A percentile compares a stretch with the other conserved stretches of the same genome.
Evolutionary conservation across 1,140 invertebrate species (phyloP).

Genomic region (Meloidogyne hapla): DNA sequence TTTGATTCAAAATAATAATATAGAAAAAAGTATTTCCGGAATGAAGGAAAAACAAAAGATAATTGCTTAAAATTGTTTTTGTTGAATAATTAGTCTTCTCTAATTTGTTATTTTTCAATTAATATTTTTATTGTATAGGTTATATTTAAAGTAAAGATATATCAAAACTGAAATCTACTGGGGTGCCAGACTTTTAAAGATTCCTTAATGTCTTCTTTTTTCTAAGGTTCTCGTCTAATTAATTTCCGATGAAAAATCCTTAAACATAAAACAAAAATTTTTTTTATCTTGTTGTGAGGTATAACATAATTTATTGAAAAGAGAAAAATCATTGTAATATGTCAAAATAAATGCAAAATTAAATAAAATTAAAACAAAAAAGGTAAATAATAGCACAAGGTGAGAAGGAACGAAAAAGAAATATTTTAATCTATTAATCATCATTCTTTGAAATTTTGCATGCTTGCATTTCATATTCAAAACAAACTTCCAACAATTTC

Average conservation of each 20-base stretch:
- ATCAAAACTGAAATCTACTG: no score
- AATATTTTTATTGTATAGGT: no score
- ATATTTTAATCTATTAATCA: not conserved
- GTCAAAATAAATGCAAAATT: conserved; percentile 9
- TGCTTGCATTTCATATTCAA: conserved; percentile 38
- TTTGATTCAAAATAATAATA: not conserved
- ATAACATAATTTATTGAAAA: not conserved
- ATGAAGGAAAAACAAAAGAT: not conserved
- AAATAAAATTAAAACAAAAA: conserved; percentile 7
- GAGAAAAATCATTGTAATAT: not conserved
- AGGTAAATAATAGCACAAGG: not conserved
- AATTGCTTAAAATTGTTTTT: no score
- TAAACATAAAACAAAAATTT: no score
- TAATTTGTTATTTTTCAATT: no score
- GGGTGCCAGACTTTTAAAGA: no score
- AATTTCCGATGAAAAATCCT: no score
- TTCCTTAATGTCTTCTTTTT: no score
- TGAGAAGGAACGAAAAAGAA: not conserved
- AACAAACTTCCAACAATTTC: conserved; percentile 42
- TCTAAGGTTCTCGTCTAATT: no score
- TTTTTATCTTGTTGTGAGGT: not conserved
- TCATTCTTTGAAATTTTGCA: conserved; percentile 3
- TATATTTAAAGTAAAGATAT: no score
- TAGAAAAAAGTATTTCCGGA: not conserved
- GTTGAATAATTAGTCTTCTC: no score